Conservation (phyloP, 2,888 invertebrate genomes). For the Belgica antarctica region DNA sequence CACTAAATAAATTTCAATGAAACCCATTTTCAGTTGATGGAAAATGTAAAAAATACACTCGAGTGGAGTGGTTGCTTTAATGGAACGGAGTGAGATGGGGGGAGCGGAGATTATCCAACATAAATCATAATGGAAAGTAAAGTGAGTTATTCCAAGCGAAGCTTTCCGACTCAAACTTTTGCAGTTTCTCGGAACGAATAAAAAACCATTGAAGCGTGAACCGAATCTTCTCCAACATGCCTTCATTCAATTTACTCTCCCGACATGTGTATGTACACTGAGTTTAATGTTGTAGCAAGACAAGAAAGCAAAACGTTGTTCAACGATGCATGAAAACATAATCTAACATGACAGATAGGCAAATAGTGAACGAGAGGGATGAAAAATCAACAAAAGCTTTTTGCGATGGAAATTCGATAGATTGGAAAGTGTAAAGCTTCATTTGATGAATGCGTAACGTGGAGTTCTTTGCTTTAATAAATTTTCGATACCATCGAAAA, state of each 20-base stretch:
- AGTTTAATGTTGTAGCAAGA: neutral
- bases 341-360: conserved; percentile 44
- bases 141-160: conserved; percentile 18
- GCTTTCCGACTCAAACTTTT: conserved; percentile 24
- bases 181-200: neutral
- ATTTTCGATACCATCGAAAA: no score
- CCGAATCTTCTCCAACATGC: conserved; percentile 4
- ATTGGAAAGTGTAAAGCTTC: no score
- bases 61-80: neutral
- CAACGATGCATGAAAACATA: conserved; percentile 42
- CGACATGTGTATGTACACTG: neutral
- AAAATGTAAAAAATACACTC: neutral
- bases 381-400: neutral
- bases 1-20: conserved; percentile 41
- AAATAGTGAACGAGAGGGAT: neutral
- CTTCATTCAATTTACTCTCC: neutral
- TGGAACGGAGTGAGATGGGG: neutral
- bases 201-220: conserved; percentile 11
- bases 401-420: neutral
- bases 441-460: no score
- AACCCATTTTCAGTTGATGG: conserved; percentile 10
- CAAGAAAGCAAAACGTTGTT: conserved; percentile 18
- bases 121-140: conserved; percentile 38
- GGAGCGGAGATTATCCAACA: conserved; percentile 40
- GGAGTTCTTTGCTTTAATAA: no score